A percentile compares a stretch with the other conserved stretches of the same genome.
Evolutionary conservation across 2,888 invertebrate species (phyloP).

Genomic region (Myopa testacea): DNA sequence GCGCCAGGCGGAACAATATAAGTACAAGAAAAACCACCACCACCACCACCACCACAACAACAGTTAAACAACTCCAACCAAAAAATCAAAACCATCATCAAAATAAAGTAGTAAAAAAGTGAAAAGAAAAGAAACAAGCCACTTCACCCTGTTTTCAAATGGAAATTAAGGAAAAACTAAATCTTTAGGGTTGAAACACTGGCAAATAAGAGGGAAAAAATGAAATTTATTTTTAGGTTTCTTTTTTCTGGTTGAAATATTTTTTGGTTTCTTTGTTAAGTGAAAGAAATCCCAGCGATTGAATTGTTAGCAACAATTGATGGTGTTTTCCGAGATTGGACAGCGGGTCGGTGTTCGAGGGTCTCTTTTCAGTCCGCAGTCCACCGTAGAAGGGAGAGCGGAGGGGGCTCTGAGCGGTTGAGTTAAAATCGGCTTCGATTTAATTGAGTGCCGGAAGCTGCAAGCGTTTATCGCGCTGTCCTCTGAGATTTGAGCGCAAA

Average conservation of each 20-base stretch:
- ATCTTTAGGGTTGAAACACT: background rate
- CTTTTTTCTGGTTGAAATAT: background rate
- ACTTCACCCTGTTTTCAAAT: background rate
- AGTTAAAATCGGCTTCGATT: background rate
- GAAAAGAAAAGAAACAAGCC: no score
- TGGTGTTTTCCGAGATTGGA: background rate
- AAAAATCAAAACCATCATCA: background rate
- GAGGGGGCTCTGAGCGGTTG: background rate
- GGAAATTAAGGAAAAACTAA: background rate
- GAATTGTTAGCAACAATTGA: constrained; percentile 12
- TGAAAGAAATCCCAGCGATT: background rate
- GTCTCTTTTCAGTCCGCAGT: background rate
- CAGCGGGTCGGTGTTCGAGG: background rate
- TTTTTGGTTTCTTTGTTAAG: background rate
- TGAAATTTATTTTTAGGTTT: background rate
- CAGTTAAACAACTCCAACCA: background rate
- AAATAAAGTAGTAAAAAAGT: no score
- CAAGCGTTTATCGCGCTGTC: background rate
- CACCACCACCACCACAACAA: background rate
- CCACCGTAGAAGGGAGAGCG: no score
- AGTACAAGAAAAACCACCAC: constrained; percentile 1
- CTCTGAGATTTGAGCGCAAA: background rate
- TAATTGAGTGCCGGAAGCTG: background rate
- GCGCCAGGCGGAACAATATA: constrained; percentile 68
- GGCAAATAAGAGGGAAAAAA: background rate